These are phyloP conservation scores for Apaloderma vittatum DNA, from an alignment of 2,113 vertebrate genomes.

Conservation along the genomic window DNA sequence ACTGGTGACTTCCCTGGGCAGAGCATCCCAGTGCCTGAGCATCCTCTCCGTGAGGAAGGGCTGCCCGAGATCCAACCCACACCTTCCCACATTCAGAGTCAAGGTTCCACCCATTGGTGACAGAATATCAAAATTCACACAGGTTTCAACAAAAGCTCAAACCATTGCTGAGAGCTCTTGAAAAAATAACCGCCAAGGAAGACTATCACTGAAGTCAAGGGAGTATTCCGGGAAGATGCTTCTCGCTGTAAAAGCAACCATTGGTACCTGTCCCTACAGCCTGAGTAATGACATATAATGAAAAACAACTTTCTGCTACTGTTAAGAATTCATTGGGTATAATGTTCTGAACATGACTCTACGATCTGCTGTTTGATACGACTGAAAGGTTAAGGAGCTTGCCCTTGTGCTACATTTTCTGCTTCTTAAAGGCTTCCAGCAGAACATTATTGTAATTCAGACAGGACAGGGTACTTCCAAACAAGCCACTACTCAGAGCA, in stretches of 20 bases:
- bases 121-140: neutral
- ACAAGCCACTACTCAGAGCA: neutral
- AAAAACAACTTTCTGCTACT: neutral
- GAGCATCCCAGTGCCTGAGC: too few species aligned
- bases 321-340: neutral
- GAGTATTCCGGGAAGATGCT: neutral
- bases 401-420: neutral
- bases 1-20: too few species aligned
- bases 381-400: neutral
- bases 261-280: neutral
- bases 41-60: too few species aligned
- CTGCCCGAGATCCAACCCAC: too few species aligned
- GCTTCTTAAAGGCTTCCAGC: neutral
- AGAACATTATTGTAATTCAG: neutral
- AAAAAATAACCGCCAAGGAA: neutral
- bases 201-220: neutral
- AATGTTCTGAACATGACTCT: neutral
- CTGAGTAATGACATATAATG: neutral
- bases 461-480: neutral
- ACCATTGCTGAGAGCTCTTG: neutral
- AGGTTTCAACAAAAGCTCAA: neutral
- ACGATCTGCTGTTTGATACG: neutral
- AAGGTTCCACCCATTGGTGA: neutral
- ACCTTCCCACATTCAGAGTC: neutral
- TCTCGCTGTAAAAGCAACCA: accelerated